A percentile compares a stretch with the other conserved stretches of the same genome.
Conservation (phyloP, 2,797 vertebrate species). For the Erethizon dorsatum region DNA sequence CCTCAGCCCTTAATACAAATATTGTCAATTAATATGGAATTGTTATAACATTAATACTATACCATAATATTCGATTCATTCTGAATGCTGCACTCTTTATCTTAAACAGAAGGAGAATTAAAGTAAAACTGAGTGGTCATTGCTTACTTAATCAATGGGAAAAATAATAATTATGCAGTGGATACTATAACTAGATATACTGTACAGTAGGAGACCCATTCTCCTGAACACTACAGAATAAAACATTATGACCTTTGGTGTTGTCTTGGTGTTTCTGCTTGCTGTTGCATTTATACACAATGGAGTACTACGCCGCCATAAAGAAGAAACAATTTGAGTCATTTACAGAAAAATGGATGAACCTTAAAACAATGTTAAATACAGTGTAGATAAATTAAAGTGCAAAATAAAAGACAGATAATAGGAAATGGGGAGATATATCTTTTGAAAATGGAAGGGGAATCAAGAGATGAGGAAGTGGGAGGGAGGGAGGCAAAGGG, state of each 20-base stretch:
- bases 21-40: constrained; percentile 22
- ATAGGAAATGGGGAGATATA: background rate
- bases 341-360: background rate
- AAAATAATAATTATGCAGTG: constrained; percentile 4
- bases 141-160: constrained; percentile 59
- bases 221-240: constrained; percentile 49
- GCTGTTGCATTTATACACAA: background rate
- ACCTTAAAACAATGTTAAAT: background rate
- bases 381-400: background rate
- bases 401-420: background rate
- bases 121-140: constrained; percentile 36
- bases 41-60: background rate
- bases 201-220: background rate
- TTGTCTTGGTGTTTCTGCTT: too few relatives aligned
- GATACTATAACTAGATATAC: background rate
- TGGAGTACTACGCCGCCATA: background rate
- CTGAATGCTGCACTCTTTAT: constrained; percentile 34
- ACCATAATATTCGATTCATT: constrained; percentile 47
- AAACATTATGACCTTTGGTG: background rate
- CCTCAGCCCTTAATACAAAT: background rate
- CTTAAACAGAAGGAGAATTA: constrained; percentile 61
- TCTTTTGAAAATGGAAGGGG: background rate
- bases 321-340: background rate
- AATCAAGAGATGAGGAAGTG: background rate
- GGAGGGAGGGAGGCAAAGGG: background rate